These are phyloP conservation scores for Phaethon lepturus DNA, from an alignment of 2,113 vertebrate species.

Conservation along the genomic window DNA sequence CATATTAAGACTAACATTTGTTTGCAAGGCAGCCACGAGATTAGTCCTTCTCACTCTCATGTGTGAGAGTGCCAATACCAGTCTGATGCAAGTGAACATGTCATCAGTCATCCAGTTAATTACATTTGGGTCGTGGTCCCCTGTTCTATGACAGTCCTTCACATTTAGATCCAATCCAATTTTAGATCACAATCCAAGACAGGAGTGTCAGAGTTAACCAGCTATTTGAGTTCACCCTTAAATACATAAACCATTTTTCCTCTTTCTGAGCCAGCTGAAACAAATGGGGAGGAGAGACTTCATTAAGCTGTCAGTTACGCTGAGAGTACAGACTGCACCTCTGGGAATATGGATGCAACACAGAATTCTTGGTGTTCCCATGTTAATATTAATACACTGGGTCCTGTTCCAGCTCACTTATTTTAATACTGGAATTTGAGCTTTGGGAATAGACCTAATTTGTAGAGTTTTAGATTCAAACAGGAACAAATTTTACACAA, in stretches of 20 bases:
- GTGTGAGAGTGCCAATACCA: not conserved
- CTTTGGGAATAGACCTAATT: constrained; percentile 13
- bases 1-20: not conserved
- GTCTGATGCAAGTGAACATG: not conserved
- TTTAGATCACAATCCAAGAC: not conserved
- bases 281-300: not conserved
- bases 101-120: not conserved
- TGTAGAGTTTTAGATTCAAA: not conserved
- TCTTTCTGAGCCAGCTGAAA: not conserved
- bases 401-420: constrained; percentile 12
- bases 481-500: not conserved
- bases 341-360: not conserved
- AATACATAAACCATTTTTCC: not conserved
- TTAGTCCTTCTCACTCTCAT: not conserved
- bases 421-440: constrained; percentile 49
- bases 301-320: not conserved
- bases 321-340: not conserved
- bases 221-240: not conserved
- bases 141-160: not conserved
- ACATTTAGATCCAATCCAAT: not conserved
- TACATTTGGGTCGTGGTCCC: not conserved
- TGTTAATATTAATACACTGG: constrained; percentile 42
- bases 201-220: not conserved
- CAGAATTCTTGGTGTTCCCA: constrained; percentile 24
- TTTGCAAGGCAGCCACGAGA: not conserved